These are phyloP conservation scores for Eubucco bourcierii DNA, from an alignment of 2,113 vertebrate species.

Conservation along the genomic window DNA sequence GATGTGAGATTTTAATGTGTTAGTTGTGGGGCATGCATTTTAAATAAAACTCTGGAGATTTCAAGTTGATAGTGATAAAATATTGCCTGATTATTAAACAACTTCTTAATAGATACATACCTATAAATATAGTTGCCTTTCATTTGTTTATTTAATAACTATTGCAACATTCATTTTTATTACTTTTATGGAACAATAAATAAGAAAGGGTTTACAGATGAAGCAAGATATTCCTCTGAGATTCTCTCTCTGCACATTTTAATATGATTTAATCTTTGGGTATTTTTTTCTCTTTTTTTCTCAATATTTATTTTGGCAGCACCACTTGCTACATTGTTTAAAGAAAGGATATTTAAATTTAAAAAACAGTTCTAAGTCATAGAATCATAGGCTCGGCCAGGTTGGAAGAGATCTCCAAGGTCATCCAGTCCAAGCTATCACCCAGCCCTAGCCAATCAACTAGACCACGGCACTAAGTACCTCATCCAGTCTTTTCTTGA, in stretches of 20 bases:
- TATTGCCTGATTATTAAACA: slow-evolving; percentile 20
- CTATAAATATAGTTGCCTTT: slow-evolving; percentile 24
- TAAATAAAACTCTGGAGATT: background rate
- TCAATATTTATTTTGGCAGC: background rate
- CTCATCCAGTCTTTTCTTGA: too few relatives aligned
- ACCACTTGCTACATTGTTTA: background rate
- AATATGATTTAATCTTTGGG: background rate
- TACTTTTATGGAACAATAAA: background rate
- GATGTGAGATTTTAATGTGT: background rate
- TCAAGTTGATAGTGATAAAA: background rate
- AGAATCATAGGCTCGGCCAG: background rate
- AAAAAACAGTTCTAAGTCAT: background rate
- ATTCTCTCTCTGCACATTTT: background rate
- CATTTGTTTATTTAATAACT: slow-evolving; percentile 21
- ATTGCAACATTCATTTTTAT: slow-evolving; percentile 29
- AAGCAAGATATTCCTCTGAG: background rate
- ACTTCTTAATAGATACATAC: background rate
- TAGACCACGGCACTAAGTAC: too few relatives aligned
- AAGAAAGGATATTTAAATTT: background rate
- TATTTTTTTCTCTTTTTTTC: background rate
- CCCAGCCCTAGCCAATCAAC: too few relatives aligned
- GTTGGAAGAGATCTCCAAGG: too few relatives aligned
- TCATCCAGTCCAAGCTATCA: too few relatives aligned
- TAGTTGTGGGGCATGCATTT: background rate
- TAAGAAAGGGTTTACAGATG: background rate